Evolutionary conservation across 2,888 invertebrate genomes (phyloP).

Genomic region (Eumacrocentrus americanus): DNA sequence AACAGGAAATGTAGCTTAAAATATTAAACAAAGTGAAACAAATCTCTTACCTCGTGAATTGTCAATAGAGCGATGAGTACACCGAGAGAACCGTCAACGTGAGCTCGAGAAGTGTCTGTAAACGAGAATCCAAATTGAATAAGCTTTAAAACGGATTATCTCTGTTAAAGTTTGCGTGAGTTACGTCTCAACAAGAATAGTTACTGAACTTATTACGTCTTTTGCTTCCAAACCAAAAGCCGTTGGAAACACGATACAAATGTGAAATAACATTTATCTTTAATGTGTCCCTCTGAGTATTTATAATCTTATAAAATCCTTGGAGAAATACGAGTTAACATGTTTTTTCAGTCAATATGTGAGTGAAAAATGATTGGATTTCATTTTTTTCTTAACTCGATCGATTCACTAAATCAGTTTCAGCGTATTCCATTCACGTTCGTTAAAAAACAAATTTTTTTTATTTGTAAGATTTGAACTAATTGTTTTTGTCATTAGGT

Average conservation of each 20-base stretch:
- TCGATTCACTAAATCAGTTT: no score
- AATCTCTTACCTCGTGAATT: not conserved
- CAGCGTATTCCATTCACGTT: no score
- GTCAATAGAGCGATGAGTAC: not conserved
- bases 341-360: no score
- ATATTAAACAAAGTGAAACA: not conserved
- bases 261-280: not conserved
- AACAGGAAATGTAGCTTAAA: not conserved
- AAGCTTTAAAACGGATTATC: slow-evolving; percentile 36
- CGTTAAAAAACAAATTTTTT: no score
- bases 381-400: no score
- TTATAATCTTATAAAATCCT: no score
- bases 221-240: not conserved
- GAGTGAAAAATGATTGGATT: no score
- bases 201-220: slow-evolving; percentile 34
- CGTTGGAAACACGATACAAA: not conserved
- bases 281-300: not conserved
- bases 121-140: slow-evolving; percentile 39
- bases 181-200: slow-evolving; percentile 31
- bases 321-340: no score
- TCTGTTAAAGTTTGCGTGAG: slow-evolving; percentile 32
- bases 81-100: not conserved
- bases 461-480: no score
- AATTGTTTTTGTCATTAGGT: no score
- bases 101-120: slow-evolving; percentile 28